Base-by-base conservation (phyloP, 2,888 invertebrate genomes). In the Brachypterus glaber region DNA sequence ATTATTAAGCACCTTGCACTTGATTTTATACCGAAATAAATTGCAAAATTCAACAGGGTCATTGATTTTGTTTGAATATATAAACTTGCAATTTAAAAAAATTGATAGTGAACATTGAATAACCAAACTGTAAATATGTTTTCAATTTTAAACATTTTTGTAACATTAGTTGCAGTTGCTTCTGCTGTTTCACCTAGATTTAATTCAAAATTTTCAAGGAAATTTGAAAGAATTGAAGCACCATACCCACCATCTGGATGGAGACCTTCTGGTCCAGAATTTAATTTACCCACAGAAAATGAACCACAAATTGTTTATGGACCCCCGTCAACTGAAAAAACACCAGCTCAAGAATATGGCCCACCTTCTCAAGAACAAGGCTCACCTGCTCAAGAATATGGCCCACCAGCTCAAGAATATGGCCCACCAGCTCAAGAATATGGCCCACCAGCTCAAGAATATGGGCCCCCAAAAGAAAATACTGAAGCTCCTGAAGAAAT, bases 231-330 rank as follows among this genome's bases (percentile, higher is more conserved):
- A 27, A 11, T 27, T 9, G 14, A 30, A 7, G 60, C 55, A 3
- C 62, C 63, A 5, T 67, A 67, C 36, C 38, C 47, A 14, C 40
- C 63, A 3, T 58, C 64, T 2, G 60, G 58, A 25, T 66, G 60
- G 60, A 62, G 45, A 40, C 66, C 66, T 3, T 49, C 57, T 2
- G 64, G 65, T 4, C 59, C 60, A 16, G 50, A 58, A 4, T 67
- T 67, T 34, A 49, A 57, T 24, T 52, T 64, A 5, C 64, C 63
- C 7, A 49, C 41, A n/a, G 16, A 43, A 21, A 33, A 25, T 36
- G 32, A 17, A 9, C 39, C 38, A 3, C 43, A 35, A 17, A 15
- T 13, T 12, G 33, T 17, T 11, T 37, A 41, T 15, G 37, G 37
- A 24, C 21, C 34, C 8, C 24, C 33, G 4, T 8, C 33, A 13